phyloP scores from a whole-genome alignment of 2,113 vertebrate genomes.

The Boleophthalmus pectinirostris region DNA sequence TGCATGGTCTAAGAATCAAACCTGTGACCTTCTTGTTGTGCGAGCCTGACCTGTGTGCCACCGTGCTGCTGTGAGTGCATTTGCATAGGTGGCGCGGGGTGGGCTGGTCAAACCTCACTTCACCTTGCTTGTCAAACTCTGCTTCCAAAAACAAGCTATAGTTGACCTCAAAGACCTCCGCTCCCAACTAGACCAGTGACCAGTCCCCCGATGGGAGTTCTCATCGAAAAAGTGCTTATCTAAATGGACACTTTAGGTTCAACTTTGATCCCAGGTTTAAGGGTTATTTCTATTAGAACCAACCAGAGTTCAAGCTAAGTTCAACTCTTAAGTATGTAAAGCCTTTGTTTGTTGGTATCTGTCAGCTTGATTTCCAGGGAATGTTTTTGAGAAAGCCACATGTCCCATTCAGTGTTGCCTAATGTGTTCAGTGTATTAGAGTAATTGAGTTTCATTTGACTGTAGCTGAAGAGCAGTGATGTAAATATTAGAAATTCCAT shows the following conservation, averaged over 20 bases:
- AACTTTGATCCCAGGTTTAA: conserved; percentile 19
- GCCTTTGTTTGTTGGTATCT: not conserved
- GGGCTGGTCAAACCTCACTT: not conserved
- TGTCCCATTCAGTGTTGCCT: not conserved
- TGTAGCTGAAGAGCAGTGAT: not conserved
- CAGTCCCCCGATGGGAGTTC: not conserved
- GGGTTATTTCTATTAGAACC: not conserved
- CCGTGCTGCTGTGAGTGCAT: not conserved
- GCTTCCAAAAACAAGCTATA: conserved; percentile 22
- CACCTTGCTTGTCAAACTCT: conserved; percentile 1
- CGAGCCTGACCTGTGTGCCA: not conserved
- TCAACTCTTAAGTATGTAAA: not conserved
- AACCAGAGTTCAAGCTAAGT: conserved; percentile 1
- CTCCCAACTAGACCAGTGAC: not conserved
- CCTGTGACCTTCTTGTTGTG: not conserved
- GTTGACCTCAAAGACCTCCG: conserved; percentile 30
- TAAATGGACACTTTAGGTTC: conserved; percentile 1
- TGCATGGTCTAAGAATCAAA: too few species aligned
- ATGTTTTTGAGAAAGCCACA: not conserved
- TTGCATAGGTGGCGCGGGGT: not conserved
- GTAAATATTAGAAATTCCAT: not conserved
- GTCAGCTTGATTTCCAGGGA: not conserved
- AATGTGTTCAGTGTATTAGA: not conserved
- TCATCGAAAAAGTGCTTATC: too few species aligned
- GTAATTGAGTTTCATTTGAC: not conserved